Evolutionary conservation across 2,888 invertebrate species (phyloP), one percentile per base, ranked within the genome.

Genomic region (Ornithoptera priamus): DNA sequence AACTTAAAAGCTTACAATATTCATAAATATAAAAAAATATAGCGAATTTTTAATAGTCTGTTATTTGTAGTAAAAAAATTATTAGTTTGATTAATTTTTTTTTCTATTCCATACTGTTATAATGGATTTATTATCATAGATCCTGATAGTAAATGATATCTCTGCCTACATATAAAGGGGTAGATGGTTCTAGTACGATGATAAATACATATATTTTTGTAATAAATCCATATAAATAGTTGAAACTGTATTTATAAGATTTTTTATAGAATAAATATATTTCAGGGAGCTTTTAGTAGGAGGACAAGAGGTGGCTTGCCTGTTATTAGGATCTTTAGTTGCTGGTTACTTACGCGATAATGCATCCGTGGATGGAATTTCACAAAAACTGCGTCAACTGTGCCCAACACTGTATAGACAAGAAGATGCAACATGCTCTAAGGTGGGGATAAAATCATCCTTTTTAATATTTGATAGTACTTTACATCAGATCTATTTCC

Each of bases 391-490:
- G 68, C 93, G 99, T 62, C 96, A 98, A 78, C 94, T 97, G 1
- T 99, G 99, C 81, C 99, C 99, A 0, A 96, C 96, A 76, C 93
- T 99, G 39, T 99, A 99, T 85, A 96, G 97, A 74, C 96, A 96
- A 78, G 99, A 99, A 92, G 99, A 99, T 88, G 99, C 99, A 5
- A 97, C 97, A 17, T 98, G 97, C 78, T 97, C 99, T 2, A 99
- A 99, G 93, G 98, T 97, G 86, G 46, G 15, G 6, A 46, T 12
- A 5, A 46, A 15, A 36, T 1, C 22, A 22, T 22, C 22, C 22
- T 22, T 22, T 22, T 22, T 22, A 22, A 22, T 22, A 22, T 22
- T 22, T 22, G 22, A 22, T 22, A 22, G 22, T 22, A 22, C 22
- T 22, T 22, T 22, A 22, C 30, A 30, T 30, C 30, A 30, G 30